Evolutionary conservation across 2,888 invertebrate species (phyloP).

Genomic region (Altica lythri): DNA sequence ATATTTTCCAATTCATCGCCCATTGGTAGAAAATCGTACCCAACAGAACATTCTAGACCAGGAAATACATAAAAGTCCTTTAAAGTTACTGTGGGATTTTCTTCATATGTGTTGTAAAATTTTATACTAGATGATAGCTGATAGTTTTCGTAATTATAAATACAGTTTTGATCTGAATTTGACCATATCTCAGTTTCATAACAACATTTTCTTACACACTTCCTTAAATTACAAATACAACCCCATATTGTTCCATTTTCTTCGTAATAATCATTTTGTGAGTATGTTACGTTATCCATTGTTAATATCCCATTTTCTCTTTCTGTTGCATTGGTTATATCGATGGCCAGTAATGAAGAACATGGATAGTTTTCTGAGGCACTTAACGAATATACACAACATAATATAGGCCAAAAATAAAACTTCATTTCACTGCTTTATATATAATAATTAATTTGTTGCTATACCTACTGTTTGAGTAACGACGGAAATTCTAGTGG

Average conservation of each 20-base stretch:
- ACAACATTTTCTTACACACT: conserved; percentile 7
- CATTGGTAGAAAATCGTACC: neutral
- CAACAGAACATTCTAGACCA: neutral
- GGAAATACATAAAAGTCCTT: neutral
- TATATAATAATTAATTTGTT: no score
- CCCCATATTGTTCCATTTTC: neutral
- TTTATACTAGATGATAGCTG: no score
- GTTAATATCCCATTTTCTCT: conserved; percentile 7
- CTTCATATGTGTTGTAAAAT: neutral
- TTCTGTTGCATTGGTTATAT: conserved; percentile 28
- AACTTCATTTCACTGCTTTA: no score
- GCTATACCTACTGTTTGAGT: no score
- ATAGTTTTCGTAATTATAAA: neutral
- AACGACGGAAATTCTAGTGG: no score
- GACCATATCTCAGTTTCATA: neutral
- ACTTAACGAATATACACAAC: neutral
- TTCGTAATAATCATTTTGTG: neutral
- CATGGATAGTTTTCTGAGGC: neutral
- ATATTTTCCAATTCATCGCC: no score
- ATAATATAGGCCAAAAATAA: no score
- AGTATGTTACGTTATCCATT: conserved; percentile 8
- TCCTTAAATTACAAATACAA: conserved; percentile 4
- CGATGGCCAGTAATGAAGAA: neutral
- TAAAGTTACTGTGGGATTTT: neutral
- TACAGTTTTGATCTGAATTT: neutral